A percentile compares a stretch with the other conserved stretches of the same genome.
phyloP scores from a whole-genome alignment of 1,140 invertebrate genomes.

The Pseudomyrmex flavicornis region DNA sequence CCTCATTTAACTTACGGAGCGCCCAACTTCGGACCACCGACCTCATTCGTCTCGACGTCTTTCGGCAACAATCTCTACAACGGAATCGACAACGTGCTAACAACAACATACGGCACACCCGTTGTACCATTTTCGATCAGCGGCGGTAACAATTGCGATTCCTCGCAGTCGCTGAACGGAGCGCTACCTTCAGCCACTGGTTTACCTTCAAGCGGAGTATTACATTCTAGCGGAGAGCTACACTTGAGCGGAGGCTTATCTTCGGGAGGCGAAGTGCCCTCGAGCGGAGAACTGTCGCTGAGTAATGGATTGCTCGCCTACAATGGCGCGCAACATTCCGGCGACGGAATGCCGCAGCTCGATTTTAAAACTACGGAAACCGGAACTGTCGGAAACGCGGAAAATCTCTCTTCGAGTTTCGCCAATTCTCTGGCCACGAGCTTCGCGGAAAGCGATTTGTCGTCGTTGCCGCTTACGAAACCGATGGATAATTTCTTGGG shows the following conservation, averaged over 20 bases:
- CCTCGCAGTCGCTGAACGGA: conserved; percentile 62
- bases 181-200: conserved; percentile 45
- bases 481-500: conserved; percentile 42
- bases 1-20: conserved; percentile 81
- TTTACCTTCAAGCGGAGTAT: conserved; percentile 34
- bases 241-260: conserved; percentile 47
- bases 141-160: conserved; percentile 72
- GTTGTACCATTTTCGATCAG: conserved; percentile 60
- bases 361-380: conserved; percentile 18
- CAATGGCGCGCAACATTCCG: conserved; percentile 1
- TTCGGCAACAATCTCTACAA: conserved; percentile 78
- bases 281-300: background rate
- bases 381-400: background rate
- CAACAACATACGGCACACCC: conserved; percentile 80
- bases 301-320: conserved; percentile 27
- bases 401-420: background rate
- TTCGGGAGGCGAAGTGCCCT: conserved; percentile 25
- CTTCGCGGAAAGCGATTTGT: background rate
- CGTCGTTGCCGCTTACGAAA: conserved; percentile 24
- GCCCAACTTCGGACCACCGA: conserved; percentile 80
- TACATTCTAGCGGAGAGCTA: conserved; percentile 40
- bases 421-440: background rate
- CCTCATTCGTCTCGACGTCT: conserved; percentile 73
- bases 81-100: conserved; percentile 65
- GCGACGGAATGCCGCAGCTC: background rate